These are phyloP conservation scores for Dendrophyllia cribrosa DNA, from an alignment of 64 coral and sea anemone species.

Conservation along the genomic window DNA sequence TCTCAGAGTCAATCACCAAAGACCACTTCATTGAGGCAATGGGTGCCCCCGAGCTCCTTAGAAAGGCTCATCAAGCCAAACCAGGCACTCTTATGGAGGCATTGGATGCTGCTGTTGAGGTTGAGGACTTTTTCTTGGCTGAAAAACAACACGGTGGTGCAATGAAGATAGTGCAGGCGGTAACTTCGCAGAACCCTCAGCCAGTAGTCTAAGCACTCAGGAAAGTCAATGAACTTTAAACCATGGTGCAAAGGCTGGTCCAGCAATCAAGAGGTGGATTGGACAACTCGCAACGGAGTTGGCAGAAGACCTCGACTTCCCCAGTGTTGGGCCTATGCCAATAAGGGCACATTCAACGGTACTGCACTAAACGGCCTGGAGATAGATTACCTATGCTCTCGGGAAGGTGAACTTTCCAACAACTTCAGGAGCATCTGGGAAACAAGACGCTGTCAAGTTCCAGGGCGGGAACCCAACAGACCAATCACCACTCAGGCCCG, in stretches of 20 bases:
- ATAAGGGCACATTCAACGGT: conserved; percentile 15
- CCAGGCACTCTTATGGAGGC: conserved; percentile 8
- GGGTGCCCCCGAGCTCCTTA: conserved; percentile 1
- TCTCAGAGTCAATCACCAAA: neutral
- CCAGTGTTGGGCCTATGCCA: neutral
- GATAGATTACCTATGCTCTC: neutral
- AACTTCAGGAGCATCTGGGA: neutral
- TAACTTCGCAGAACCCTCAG: neutral
- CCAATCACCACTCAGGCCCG: neutral
- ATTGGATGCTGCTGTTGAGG: conserved; percentile 9
- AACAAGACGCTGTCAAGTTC: conserved; percentile 40
- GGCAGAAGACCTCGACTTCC: conserved; percentile 6
- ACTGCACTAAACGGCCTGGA: neutral
- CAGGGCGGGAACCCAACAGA: conserved; percentile 31
- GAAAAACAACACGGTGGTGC: neutral
- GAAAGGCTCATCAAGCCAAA: conserved; percentile 11
- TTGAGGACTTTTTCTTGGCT: conserved; percentile 17
- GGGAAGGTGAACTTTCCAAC: neutral
- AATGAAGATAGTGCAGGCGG: neutral
- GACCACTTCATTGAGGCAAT: conserved; percentile 49
- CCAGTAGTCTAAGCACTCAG: neutral
- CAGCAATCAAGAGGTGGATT: neutral
- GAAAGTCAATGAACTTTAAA: conserved; percentile 9
- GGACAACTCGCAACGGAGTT: neutral
- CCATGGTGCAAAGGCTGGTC: neutral